Conservation (phyloP, 2,113 vertebrate genomes). For the Lipotes vexillifer region DNA sequence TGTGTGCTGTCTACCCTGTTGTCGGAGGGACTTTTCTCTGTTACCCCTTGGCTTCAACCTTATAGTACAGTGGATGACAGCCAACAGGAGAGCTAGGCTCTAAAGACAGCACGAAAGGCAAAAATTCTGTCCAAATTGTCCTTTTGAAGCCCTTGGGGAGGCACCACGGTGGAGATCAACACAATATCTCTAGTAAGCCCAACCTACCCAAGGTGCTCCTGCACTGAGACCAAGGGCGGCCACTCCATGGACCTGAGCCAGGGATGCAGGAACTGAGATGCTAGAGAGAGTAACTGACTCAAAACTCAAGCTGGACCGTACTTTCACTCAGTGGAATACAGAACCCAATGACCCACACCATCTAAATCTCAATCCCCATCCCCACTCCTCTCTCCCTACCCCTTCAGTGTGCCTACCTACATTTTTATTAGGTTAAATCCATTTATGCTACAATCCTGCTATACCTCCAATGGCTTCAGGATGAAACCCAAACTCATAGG, state of each 20-base stretch:
- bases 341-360: not conserved
- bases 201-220: not conserved
- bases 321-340: not conserved
- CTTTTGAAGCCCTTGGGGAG: not conserved
- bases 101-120: not conserved
- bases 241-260: not conserved
- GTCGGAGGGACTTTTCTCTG: not conserved
- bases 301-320: not conserved
- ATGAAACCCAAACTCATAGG: not conserved
- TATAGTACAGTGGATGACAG: not conserved
- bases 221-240: not conserved
- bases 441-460: not conserved
- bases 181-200: rapidly evolving
- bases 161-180: not conserved
- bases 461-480: not conserved
- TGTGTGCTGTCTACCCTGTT: not conserved
- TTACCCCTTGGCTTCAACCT: not conserved
- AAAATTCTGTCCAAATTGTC: not conserved
- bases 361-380: not conserved
- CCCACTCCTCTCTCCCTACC: no score
- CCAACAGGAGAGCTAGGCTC: not conserved
- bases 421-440: not conserved
- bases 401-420: no score
- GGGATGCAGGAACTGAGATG: not conserved
- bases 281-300: not conserved